Evolutionary conservation across 2,797 vertebrate genomes (phyloP), one percentile per base, ranked within the genome.

Genomic region (Cirrhinus mrigala): DNA sequence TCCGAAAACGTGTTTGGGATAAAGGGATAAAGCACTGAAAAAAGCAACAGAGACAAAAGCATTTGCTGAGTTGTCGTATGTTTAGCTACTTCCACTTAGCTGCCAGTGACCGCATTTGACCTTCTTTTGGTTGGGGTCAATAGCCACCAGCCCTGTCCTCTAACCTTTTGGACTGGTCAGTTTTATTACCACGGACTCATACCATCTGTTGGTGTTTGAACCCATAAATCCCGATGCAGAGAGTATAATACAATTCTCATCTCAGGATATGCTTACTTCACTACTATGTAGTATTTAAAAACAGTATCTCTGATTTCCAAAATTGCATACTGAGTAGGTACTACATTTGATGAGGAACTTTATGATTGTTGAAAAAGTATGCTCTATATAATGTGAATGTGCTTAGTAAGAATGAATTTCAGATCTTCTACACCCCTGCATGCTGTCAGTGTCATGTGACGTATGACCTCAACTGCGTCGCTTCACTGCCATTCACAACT

Each of bases 51-150:
- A 82, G 80, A 82, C 80, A 82, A 82, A 82, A 58, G 80, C 66
- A 82, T 71, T 70, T 79, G 83, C 83, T 71, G 74, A 78, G 82
- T 40, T 50, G 62, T 83, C 14, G 33, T 84, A 60, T 79, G 66
- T 85, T 70, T 69, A 48, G 66, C 24, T 64, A 48, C 66, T 71
- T 79, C n/a, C 40, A 69, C 66, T 60, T 74, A 60, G 48, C 37
- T 68, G 22, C 40, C 40, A 44, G 54, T 37, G 56, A 81, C 86
- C 29, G 48, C 71, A 33, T 60, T 37, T 84, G 24, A 74, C 66
- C 44, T 50, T 58, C 56, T 58, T 70, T 79, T 33, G 56, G 73
- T 85, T 54, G 37, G 80, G 50, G 68, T 60, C 58, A 84, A 85
- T 54, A 81, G 81, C 10, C 78, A 81, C n/a, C 20, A 75, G 73